A percentile compares a stretch with the other conserved stretches of the same genome.
Evolutionary conservation across 2,888 invertebrate species (phyloP).

Genomic region (Halictus ligatus): DNA sequence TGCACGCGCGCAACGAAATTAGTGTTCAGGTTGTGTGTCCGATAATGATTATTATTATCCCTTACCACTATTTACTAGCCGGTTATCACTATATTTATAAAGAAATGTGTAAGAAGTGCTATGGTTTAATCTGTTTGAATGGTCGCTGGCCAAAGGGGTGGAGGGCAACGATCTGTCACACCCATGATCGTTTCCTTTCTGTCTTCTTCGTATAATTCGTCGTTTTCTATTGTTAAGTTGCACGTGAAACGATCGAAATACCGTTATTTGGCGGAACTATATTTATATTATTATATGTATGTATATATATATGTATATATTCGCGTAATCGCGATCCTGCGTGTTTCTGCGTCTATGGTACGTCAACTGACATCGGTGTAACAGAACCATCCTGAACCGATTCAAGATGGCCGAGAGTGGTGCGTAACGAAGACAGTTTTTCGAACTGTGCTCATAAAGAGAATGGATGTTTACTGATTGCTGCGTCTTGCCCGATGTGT

Average conservation of each 20-base stretch:
- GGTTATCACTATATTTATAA: constrained; percentile 67
- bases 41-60: constrained; percentile 48
- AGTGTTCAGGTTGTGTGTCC: constrained; percentile 49
- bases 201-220: constrained; percentile 14
- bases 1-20: constrained; percentile 44
- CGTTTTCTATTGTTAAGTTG: constrained; percentile 43
- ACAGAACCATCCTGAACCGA: constrained; percentile 3
- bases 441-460: background rate
- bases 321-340: constrained; percentile 26
- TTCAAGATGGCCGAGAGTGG: background rate
- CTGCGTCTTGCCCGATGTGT: background rate
- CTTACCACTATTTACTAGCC: constrained; percentile 71
- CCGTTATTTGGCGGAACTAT: background rate
- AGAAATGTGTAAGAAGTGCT: constrained; percentile 66
- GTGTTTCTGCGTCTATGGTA: constrained; percentile 17
- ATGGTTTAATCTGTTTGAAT: constrained; percentile 53
- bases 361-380: constrained; percentile 25
- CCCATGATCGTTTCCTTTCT: background rate
- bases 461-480: background rate
- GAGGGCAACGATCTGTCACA: background rate
- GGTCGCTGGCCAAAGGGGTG: constrained; percentile 39
- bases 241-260: constrained; percentile 22
- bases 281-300: constrained; percentile 10
- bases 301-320: constrained; percentile 19
- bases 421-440: constrained; percentile 9